Evolutionary conservation across 2,797 vertebrate genomes (phyloP).

Genomic region (Hyperoplus lanceolatus): DNA sequence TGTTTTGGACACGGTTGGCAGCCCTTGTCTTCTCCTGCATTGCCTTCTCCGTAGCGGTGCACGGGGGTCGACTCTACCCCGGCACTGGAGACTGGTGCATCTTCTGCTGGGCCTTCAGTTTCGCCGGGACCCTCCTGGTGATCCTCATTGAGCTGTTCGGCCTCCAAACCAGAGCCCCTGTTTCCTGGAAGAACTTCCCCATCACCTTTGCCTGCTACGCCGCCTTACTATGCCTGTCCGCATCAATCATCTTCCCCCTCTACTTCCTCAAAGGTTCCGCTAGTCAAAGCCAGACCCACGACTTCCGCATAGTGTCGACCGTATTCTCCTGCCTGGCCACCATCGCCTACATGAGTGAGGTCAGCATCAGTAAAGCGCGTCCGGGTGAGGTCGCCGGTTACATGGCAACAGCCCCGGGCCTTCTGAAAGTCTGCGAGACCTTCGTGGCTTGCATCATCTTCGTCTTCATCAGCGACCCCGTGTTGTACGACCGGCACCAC

Average conservation of each 20-base stretch:
- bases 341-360: conserved; percentile 89
- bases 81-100: conserved; percentile 89
- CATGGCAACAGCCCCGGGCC: conserved; percentile 92
- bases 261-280: conserved; percentile 81
- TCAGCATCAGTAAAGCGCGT: conserved; percentile 90
- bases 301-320: conserved; percentile 84
- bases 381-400: conserved; percentile 92
- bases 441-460: conserved; percentile 94
- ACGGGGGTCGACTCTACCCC: conserved; percentile 51
- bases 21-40: conserved; percentile 88
- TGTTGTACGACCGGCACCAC: conserved; percentile 74
- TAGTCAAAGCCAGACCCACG: neutral
- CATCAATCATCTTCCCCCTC: conserved; percentile 92
- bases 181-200: conserved; percentile 95
- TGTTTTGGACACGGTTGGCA: conserved; percentile 89
- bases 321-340: conserved; percentile 91
- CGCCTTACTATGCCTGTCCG: conserved; percentile 89
- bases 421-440: conserved; percentile 93
- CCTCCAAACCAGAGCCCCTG: conserved; percentile 86
- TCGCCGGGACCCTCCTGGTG: conserved; percentile 88
- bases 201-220: conserved; percentile 93
- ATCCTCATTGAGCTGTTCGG: conserved; percentile 89
- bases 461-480: conserved; percentile 84
- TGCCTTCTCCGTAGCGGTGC: conserved; percentile 90
- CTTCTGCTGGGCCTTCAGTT: conserved; percentile 94